A percentile compares a stretch with the other conserved stretches of the same genome.
Evolutionary conservation across 2,797 vertebrate genomes (phyloP).

Genomic region (Helarctos malayanus): DNA sequence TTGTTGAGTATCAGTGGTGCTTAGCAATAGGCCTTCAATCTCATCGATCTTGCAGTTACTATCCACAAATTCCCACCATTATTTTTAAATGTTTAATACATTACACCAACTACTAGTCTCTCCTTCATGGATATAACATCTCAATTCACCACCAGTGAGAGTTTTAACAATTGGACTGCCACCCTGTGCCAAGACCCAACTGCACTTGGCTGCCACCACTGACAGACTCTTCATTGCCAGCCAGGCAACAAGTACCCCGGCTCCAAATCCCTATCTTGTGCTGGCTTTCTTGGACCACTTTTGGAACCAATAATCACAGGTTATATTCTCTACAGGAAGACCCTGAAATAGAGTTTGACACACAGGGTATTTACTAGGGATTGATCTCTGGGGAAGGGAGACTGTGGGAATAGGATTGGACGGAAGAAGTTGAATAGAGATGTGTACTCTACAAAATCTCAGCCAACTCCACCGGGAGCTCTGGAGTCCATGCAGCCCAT

Average conservation of each 20-base stretch:
- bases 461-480: neutral
- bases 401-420: neutral
- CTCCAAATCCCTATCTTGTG: neutral
- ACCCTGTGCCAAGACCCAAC: neutral
- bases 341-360: neutral
- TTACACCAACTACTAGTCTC: neutral
- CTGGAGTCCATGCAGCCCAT: too few relatives aligned
- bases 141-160: neutral
- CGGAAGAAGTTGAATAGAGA: neutral
- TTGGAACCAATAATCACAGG: neutral
- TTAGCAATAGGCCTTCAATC: neutral
- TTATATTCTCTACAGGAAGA: neutral
- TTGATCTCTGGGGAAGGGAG: neutral
- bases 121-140: neutral
- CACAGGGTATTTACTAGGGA: neutral
- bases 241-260: neutral
- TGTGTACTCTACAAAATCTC: neutral
- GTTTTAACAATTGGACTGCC: neutral
- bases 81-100: neutral
- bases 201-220: neutral
- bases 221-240: neutral
- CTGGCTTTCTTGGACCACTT: neutral
- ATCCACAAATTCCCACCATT: neutral
- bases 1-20: neutral
- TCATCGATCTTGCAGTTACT: neutral